Evolutionary conservation across 2,113 vertebrate genomes (phyloP).

Genomic region (Dromaius novaehollandiae): DNA sequence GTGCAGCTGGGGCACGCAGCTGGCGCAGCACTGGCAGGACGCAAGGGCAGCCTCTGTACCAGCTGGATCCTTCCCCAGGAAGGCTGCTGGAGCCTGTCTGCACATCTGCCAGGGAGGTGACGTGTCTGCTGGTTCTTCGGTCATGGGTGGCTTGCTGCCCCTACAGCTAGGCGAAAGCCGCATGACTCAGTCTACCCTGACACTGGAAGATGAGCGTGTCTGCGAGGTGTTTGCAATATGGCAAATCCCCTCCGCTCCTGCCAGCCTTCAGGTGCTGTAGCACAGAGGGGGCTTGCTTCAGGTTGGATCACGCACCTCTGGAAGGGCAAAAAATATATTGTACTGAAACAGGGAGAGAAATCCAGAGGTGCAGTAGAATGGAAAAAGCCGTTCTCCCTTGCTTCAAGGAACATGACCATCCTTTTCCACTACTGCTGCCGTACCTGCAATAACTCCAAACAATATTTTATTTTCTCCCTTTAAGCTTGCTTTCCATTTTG

Average conservation of each 20-base stretch:
- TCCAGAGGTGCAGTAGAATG: accelerated
- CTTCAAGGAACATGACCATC: not conserved
- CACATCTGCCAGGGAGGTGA: conserved; percentile 22
- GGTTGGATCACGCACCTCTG: accelerated
- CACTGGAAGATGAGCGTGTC: not conserved
- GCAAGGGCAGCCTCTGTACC: conserved; percentile 5
- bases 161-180: not conserved
- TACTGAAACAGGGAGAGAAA: accelerated
- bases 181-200: not conserved
- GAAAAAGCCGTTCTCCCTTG: not conserved
- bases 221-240: not conserved
- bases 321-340: not conserved
- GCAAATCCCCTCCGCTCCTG: not conserved
- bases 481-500: not conserved
- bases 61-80: conserved; percentile 31
- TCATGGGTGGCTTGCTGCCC: conserved; percentile 21
- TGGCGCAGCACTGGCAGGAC: not conserved
- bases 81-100: not conserved
- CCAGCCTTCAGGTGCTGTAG: not conserved
- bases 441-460: not conserved
- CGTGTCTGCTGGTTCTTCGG: not conserved
- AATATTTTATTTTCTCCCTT: not conserved
- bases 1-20: conserved; percentile 24
- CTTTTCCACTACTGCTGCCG: not conserved
- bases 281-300: not conserved